These are phyloP conservation scores for Sialis fuliginosa DNA, from an alignment of 2,888 invertebrate genomes.

Conservation along the genomic window DNA sequence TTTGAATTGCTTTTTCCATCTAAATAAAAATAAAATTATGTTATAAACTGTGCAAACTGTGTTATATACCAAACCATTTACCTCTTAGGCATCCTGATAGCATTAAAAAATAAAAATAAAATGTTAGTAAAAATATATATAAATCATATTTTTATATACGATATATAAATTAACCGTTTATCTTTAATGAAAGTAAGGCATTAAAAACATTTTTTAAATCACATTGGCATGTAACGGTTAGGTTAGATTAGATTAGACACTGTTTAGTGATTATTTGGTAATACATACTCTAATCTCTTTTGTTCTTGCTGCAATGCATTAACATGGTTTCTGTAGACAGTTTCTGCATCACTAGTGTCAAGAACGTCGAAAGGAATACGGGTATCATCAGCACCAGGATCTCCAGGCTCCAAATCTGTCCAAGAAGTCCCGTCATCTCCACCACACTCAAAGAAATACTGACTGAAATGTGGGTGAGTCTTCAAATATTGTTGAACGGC, in stretches of 20 bases:
- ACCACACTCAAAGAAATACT: constrained; percentile 77
- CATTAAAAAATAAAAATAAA: neutral
- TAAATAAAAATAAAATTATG: constrained; percentile 20
- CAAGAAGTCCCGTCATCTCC: constrained; percentile 46
- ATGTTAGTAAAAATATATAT: too few species aligned
- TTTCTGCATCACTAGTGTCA: constrained; percentile 80
- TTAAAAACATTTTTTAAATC: too few species aligned
- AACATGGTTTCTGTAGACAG: constrained; percentile 78
- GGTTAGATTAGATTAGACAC: too few species aligned
- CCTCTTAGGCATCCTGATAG: constrained; percentile 16
- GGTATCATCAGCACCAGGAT: constrained; percentile 39
- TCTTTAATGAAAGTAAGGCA: too few species aligned
- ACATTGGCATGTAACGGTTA: too few species aligned
- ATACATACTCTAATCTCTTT: constrained; percentile 73
- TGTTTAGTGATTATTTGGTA: neutral
- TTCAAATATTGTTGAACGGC: constrained; percentile 71
- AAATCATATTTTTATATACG: too few species aligned
- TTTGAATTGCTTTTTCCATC: constrained; percentile 89
- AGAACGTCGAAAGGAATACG: constrained; percentile 87
- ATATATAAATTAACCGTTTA: too few species aligned
- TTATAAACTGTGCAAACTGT: neutral
- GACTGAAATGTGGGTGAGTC: constrained; percentile 81
- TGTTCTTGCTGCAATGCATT: constrained; percentile 85
- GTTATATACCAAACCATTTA: constrained; percentile 6
- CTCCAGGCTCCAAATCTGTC: constrained; percentile 54